phyloP scores from a whole-genome alignment of 2,113 vertebrate species.

The Mionectes macconnelli region DNA sequence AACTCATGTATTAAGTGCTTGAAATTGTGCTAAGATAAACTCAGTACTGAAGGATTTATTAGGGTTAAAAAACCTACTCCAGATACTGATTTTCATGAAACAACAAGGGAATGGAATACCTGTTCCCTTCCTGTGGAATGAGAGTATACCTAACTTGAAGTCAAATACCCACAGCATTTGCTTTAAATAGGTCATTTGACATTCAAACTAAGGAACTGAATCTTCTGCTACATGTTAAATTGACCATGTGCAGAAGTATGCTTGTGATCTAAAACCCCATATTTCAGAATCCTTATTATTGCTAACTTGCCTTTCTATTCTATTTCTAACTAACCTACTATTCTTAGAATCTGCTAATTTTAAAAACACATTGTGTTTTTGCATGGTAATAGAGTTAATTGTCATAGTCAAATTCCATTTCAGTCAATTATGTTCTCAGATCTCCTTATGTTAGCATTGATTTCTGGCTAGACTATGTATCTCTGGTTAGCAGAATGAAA shows the following conservation, averaged over 20 bases:
- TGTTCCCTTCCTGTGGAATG: background rate
- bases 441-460: background rate
- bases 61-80: background rate
- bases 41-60: background rate
- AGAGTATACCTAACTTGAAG: background rate
- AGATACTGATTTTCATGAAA: background rate
- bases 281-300: background rate
- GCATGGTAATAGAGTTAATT: background rate
- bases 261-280: background rate
- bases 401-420: background rate
- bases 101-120: background rate
- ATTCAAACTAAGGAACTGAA: background rate
- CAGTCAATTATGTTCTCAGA: background rate
- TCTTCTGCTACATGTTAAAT: background rate
- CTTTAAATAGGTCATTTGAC: background rate
- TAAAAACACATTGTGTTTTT: background rate
- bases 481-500: background rate
- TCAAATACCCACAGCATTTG: background rate
- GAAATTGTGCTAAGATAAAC: background rate
- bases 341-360: background rate
- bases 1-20: background rate
- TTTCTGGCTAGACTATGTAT: background rate
- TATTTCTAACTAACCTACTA: no score
- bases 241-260: fast-evolving
- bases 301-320: background rate